Percentiles rank a stretch among this genome's conserved stretches.
These are phyloP conservation scores for Cynodonichthys magdalenae DNA, from an alignment of 2,797 vertebrate genomes.

Conservation along the genomic window DNA sequence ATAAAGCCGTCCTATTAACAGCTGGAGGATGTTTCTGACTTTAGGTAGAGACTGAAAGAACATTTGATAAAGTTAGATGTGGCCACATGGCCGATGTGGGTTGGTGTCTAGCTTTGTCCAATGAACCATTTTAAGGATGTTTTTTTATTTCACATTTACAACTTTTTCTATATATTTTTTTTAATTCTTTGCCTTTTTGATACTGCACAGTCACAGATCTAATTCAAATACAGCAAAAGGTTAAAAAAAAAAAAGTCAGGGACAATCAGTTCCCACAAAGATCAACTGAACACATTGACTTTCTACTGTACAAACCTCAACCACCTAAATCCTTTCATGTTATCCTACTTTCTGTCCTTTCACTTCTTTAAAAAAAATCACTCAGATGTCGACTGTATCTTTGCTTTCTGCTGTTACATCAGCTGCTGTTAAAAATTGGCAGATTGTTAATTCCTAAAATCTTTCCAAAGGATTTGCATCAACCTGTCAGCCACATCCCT, in stretches of 20 bases:
- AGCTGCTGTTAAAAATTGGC: constrained; percentile 60
- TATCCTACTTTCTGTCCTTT: constrained; percentile 1
- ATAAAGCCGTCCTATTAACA: constrained; percentile 20
- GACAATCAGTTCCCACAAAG: constrained; percentile 19
- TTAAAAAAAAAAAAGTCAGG: constrained; percentile 11
- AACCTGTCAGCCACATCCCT: constrained; percentile 47
- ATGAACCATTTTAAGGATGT: constrained; percentile 20
- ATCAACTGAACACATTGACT: constrained; percentile 36
- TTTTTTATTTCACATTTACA: background rate
- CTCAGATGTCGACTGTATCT: constrained; percentile 30
- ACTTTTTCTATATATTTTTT: too few species aligned
- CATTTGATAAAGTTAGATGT: constrained; percentile 8
- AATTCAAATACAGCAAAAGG: constrained; percentile 1
- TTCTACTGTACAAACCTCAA: constrained; percentile 30
- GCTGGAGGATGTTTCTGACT: constrained; percentile 4
- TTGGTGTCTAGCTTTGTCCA: background rate
- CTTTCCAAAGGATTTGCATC: constrained; percentile 53
- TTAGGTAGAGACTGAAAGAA: constrained; percentile 10
- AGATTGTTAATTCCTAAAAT: constrained; percentile 43
- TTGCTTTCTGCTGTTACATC: constrained; percentile 26
- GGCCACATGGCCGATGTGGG: constrained; percentile 24
- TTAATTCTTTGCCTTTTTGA: background rate
- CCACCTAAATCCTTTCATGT: constrained; percentile 55
- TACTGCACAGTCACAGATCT: constrained; percentile 3
- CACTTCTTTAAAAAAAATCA: constrained; percentile 57